These are phyloP conservation scores for Larimichthys crocea DNA, from an alignment of 2,113 vertebrate genomes.

Conservation along the genomic window DNA sequence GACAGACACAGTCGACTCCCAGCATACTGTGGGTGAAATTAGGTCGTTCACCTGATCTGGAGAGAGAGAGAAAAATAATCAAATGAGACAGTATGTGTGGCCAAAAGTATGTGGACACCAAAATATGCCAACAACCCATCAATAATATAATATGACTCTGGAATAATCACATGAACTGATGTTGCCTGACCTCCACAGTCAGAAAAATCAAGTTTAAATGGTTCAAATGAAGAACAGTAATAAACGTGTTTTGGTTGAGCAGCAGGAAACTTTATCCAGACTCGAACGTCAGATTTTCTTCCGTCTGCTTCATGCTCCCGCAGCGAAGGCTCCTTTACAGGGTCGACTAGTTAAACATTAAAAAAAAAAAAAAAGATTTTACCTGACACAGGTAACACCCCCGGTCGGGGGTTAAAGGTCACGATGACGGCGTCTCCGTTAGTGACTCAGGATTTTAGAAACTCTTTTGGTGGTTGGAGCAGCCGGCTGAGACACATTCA, in stretches of 20 bases:
- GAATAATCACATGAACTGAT: too few relatives aligned
- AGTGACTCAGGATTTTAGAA: neutral
- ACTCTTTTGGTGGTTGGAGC: neutral
- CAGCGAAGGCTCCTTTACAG: neutral
- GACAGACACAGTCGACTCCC: constrained; percentile 42
- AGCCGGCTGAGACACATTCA: neutral
- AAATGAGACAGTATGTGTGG: neutral
- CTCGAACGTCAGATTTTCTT: neutral
- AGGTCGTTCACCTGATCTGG: constrained; percentile 48
- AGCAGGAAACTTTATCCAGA: too few relatives aligned
- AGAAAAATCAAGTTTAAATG: too few relatives aligned
- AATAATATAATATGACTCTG: too few relatives aligned
- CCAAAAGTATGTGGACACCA: neutral
- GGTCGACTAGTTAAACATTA: neutral
- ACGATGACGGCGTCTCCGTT: neutral
- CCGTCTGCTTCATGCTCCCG: neutral
- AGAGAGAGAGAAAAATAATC: neutral
- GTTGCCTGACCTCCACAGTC: too few relatives aligned
- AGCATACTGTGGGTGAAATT: constrained; percentile 33
- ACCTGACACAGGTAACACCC: neutral
- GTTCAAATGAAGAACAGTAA: too few relatives aligned
- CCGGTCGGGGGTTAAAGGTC: constrained; percentile 48
- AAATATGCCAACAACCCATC: neutral
- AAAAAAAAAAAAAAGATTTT: too few relatives aligned
- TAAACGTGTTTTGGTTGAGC: too few relatives aligned